Evolutionary conservation across 1,140 invertebrate genomes (phyloP).

Genomic region (Euura lappo): DNA sequence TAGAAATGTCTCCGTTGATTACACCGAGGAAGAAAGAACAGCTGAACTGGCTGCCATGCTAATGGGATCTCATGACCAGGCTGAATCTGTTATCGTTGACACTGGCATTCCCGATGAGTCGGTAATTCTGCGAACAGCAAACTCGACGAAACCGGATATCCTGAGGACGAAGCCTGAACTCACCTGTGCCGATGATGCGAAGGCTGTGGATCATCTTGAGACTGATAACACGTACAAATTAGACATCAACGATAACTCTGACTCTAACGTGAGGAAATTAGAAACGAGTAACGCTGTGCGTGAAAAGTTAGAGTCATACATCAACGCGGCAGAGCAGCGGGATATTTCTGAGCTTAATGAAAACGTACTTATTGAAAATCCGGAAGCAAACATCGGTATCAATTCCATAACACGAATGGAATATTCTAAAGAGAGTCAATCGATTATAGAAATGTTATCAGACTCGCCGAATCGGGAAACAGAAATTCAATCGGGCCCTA

Average conservation of each 20-base stretch:
- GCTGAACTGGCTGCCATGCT: neutral
- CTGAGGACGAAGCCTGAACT: too few relatives aligned
- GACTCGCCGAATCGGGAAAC: slow-evolving; percentile 41
- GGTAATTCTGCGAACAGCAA: neutral
- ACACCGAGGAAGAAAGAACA: too few relatives aligned
- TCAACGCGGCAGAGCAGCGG: neutral
- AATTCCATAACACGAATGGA: slow-evolving; percentile 52
- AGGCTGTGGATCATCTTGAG: neutral
- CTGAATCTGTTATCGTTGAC: neutral
- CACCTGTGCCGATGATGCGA: neutral
- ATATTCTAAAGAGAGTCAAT: slow-evolving; percentile 54
- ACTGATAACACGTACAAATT: neutral
- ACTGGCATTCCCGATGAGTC: neutral
- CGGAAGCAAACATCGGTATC: slow-evolving; percentile 17
- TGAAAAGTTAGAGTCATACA: neutral
- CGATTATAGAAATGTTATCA: slow-evolving; percentile 53
- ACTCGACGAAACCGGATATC: neutral
- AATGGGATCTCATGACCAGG: neutral
- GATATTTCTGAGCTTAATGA: neutral
- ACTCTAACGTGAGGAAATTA: neutral
- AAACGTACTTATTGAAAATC: neutral
- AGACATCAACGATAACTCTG: neutral
- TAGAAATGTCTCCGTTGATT: too few relatives aligned
- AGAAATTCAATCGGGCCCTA: slow-evolving; percentile 7
- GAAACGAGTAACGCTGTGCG: neutral